Evolutionary conservation across 2,113 vertebrate genomes (phyloP).

Genomic region (Megaceryle torquata): DNA sequence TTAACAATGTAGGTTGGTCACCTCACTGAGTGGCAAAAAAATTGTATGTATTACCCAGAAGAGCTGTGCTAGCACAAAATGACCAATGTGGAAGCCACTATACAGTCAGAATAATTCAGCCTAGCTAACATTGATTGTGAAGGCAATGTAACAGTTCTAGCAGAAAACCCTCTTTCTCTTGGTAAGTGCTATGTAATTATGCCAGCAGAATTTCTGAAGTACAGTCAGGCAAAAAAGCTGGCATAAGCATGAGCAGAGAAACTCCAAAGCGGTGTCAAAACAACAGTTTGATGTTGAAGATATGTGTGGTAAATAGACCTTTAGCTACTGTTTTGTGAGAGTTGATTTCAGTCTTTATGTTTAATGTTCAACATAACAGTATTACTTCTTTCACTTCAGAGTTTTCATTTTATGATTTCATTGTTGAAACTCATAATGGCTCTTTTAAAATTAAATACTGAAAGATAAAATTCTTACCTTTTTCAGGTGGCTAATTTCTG

Average conservation of each 20-base stretch:
- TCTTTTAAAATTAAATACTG: background rate
- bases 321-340: background rate
- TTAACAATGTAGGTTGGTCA: background rate
- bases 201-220: constrained; percentile 43
- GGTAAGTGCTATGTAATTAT: background rate
- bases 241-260: background rate
- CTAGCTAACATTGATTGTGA: background rate
- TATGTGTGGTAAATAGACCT: background rate
- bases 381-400: background rate
- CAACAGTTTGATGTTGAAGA: background rate
- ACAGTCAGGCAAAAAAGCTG: constrained; percentile 33
- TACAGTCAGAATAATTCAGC: constrained; percentile 35
- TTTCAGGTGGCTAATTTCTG: background rate
- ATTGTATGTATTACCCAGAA: background rate
- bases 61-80: constrained; percentile 14
- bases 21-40: background rate
- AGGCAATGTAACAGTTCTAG: background rate
- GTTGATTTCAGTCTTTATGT: background rate
- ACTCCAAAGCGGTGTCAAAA: background rate
- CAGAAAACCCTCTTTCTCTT: constrained; percentile 24
- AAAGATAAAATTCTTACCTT: background rate
- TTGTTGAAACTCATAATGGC: background rate
- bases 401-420: background rate
- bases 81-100: background rate
- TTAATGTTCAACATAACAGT: background rate